phyloP scores from a whole-genome alignment of 2,797 vertebrate species.

The Dermochelys coriacea region DNA sequence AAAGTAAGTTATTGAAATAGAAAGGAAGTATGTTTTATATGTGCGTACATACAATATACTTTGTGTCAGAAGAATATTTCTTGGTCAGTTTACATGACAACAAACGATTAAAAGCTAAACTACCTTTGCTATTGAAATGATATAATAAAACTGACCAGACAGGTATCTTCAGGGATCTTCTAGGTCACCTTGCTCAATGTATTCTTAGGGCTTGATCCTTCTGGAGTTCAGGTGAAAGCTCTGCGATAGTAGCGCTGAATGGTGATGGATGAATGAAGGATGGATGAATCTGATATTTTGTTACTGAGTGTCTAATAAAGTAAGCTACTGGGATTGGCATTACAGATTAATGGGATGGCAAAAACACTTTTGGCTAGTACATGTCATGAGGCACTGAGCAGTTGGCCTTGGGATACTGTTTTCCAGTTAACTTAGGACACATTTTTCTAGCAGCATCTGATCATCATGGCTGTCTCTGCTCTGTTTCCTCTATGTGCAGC shows the following conservation, averaged over 20 bases:
- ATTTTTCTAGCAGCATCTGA: not conserved
- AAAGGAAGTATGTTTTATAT: not conserved
- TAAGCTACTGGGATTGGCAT: not conserved
- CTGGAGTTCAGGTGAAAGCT: not conserved
- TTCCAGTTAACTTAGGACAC: not conserved
- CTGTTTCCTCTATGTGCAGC: not conserved
- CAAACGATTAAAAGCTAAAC: not conserved
- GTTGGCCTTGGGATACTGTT: not conserved
- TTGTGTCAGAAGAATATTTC: not conserved
- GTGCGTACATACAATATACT: not conserved
- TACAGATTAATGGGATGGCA: not conserved
- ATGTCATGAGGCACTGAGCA: not conserved
- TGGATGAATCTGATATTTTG: not conserved
- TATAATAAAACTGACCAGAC: not conserved
- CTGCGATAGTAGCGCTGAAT: not conserved
- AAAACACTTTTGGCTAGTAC: not conserved
- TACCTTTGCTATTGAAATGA: not conserved
- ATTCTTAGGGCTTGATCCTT: not conserved
- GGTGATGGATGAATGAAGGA: too few relatives aligned
- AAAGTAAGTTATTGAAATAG: not conserved
- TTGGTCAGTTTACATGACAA: not conserved
- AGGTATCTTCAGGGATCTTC: not conserved
- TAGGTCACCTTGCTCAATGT: not conserved
- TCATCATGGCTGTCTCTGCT: not conserved
- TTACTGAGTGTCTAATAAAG: not conserved